Base-by-base conservation (phyloP, 2,888 invertebrate genomes). In the Patella caerulea region DNA sequence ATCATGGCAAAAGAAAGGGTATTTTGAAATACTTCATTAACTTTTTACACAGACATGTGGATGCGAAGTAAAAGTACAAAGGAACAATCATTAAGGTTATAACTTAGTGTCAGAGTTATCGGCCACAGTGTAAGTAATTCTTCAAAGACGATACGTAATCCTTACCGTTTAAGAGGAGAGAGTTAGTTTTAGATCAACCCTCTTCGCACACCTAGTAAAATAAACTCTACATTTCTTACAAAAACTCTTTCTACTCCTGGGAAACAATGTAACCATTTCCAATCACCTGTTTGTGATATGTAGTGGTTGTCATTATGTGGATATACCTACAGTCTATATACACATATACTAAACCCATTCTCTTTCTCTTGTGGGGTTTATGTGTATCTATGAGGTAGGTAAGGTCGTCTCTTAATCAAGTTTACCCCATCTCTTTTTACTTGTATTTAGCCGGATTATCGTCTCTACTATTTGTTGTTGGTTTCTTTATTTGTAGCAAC, bases 1-100 rank as follows among this genome's bases (percentile, higher is more conserved):
- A 24, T 65, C 65, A 24, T 65, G 65, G 19, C 19, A 65, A 24
- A 65, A 65, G 65, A 65, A 65, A 65, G 65, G 24, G 19, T 65
- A 24, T 65, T 65, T 19, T 24, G 65, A 65, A 65, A 65, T 65
- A 65, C 65, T 65, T 65, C 65, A 65, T 65, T 65, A 65, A 65
- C 65, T 65, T 65, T 65, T 65, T 65, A 65, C 65, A 19, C 24
- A 11, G 11, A 65, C 65, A 65, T 19, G 24, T 65, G 19, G 19
- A 19, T 65, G 65, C 65, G 19, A 65, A 65, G 24, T 12, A 65
- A 65, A 65, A 65, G 19, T 65, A 65, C 65, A 65, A 65, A 65
- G 24, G 65, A 7, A 19, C 19, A 65, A 65, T 24, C 65, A 19
- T 65, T 24, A 19, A 65, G 19, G 65, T 65, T 65, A 65, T 24